phyloP scores from a whole-genome alignment of 2,797 vertebrate genomes.

The Microctenopoma stevenorrisi region DNA sequence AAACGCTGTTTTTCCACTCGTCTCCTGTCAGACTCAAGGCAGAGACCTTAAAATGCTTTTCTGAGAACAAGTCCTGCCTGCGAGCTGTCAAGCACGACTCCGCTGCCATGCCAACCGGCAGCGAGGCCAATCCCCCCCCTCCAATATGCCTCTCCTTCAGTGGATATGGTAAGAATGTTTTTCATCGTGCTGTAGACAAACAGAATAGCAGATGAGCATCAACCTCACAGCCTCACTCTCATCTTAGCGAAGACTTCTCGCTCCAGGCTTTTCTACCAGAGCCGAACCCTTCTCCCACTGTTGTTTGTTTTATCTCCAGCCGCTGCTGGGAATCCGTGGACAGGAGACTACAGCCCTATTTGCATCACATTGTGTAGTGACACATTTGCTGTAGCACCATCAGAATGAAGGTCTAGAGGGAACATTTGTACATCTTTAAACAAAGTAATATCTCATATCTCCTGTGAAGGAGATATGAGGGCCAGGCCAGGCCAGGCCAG shows the following conservation, averaged over 20 bases:
- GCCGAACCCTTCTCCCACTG: constrained; percentile 38
- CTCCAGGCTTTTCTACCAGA: constrained; percentile 54
- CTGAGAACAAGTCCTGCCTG: constrained; percentile 52
- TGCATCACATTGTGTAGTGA: constrained; percentile 37
- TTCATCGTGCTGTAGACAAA: constrained; percentile 74
- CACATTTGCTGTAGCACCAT: constrained; percentile 11
- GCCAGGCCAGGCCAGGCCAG: constrained; percentile 20
- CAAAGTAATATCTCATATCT: constrained; percentile 9
- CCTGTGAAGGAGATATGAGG: constrained; percentile 37
- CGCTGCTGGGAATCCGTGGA: constrained; percentile 42
- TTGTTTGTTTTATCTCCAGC: constrained; percentile 48
- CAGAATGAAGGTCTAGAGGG: constrained; percentile 26
- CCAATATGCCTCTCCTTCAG: constrained; percentile 65
- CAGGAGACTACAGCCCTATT: constrained; percentile 35
- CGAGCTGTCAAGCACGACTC: constrained; percentile 67
- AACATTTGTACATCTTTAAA: constrained; percentile 46
- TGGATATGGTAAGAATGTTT: constrained; percentile 74
- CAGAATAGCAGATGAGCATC: constrained; percentile 78
- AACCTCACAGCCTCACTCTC: constrained; percentile 52
- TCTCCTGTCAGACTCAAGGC: constrained; percentile 35
- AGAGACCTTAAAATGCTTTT: constrained; percentile 39
- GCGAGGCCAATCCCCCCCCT: constrained; percentile 59
- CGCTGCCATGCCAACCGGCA: constrained; percentile 76
- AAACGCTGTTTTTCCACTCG: constrained; percentile 24
- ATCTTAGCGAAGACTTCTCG: constrained; percentile 50